A percentile compares a stretch with the other conserved stretches of the same genome.
phyloP scores from a whole-genome alignment of 2,113 vertebrate genomes.

The Spea bombifrons region DNA sequence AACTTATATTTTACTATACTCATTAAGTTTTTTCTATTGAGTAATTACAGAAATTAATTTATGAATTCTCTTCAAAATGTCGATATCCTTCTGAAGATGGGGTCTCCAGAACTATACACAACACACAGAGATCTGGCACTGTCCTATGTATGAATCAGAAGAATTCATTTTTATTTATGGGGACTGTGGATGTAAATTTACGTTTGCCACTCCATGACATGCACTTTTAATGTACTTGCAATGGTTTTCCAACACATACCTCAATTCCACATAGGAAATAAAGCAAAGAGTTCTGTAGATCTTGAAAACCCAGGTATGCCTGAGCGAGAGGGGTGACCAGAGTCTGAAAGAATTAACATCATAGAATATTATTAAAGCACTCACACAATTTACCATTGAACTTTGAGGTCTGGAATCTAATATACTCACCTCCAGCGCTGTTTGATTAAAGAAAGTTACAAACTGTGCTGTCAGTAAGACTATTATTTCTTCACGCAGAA shows the following conservation, averaged over 20 bases:
- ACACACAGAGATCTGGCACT: too few relatives aligned
- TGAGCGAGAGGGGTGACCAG: constrained; percentile 82
- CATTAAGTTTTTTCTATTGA: too few relatives aligned
- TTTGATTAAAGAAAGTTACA: constrained; percentile 80
- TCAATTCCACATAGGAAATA: constrained; percentile 77
- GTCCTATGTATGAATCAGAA: too few relatives aligned
- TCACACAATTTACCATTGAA: background rate
- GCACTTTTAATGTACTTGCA: too few relatives aligned
- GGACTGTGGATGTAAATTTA: too few relatives aligned
- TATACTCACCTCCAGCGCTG: constrained; percentile 70
- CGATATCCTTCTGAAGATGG: too few relatives aligned
- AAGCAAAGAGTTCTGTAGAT: constrained; percentile 81
- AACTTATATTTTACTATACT: too few relatives aligned
- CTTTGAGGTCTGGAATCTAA: background rate
- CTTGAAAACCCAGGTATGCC: constrained; percentile 71
- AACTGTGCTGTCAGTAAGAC: constrained; percentile 76
- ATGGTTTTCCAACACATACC: constrained; percentile 52
- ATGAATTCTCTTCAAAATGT: too few relatives aligned
- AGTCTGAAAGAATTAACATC: constrained; percentile 59
- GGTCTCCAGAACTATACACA: too few relatives aligned
- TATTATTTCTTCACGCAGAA: constrained; percentile 76
- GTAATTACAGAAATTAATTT: too few relatives aligned
- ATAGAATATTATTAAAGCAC: background rate
- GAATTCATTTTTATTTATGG: too few relatives aligned
- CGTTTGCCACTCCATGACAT: too few relatives aligned